These are phyloP conservation scores for Pogonomyrmex barbatus DNA, from an alignment of 1,140 invertebrate genomes.

Conservation along the genomic window DNA sequence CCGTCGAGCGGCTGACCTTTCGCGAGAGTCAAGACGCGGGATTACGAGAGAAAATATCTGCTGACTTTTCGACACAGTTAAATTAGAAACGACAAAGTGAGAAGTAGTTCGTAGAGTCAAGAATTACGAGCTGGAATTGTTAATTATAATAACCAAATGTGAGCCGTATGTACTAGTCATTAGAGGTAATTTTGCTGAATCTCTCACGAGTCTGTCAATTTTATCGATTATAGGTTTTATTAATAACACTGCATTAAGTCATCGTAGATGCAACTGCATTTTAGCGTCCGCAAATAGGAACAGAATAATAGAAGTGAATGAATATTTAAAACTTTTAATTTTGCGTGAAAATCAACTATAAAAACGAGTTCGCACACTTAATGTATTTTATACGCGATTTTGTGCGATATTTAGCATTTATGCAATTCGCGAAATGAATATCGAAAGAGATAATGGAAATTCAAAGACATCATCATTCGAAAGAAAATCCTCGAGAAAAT, in stretches of 20 bases:
- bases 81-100: neutral
- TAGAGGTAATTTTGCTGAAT: neutral
- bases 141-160: neutral
- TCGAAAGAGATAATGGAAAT: neutral
- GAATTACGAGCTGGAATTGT: neutral
- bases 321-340: neutral
- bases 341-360: neutral
- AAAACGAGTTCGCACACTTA: neutral
- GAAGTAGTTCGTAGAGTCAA: neutral
- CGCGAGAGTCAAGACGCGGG: neutral
- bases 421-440: neutral
- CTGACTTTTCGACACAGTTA: neutral
- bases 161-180: neutral
- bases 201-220: neutral
- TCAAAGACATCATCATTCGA: neutral
- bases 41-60: neutral
- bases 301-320: neutral
- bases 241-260: conserved; percentile 9
- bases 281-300: neutral
- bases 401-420: neutral
- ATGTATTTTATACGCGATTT: neutral
- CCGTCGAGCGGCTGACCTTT: conserved; percentile 25
- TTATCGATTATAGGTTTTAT: conserved; percentile 13
- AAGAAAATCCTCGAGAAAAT: neutral
- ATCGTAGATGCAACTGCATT: neutral